Evolutionary conservation across 2,797 vertebrate genomes (phyloP), one percentile per base, ranked within the genome.

Genomic region (Masticophis lateralis): DNA sequence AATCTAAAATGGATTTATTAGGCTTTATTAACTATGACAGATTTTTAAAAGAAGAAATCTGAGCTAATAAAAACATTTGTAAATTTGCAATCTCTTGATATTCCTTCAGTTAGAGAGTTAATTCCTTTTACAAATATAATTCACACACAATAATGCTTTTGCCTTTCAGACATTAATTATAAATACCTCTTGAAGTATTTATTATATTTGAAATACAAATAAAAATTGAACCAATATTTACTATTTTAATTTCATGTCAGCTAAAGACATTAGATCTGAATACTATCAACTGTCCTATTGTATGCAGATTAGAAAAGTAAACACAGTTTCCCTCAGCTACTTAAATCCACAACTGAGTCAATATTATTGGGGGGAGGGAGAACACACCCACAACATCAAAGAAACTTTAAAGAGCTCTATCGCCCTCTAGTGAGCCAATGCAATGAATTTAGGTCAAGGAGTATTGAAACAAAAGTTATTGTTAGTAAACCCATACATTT

Each of bases 401-500:
- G 90, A 91, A 55, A 18, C 92, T 90, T 93, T 66, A 96, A 97
- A 98, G 97, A 94, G 55, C 96, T 95, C 95, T 97, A 96, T 95
- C 98, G 98, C 98, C 98, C 97, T 94, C 98, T 98, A 96, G 96
- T 86, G 98, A 96, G 57, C 1, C 32, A 93, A 87, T 11, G 51
- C 32, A 89, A 12, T 90, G 94, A 43, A 86, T 61, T 91, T 28
- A 43, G 11, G 27, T 59, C 88, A 92, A 2, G 28, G 10, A 0
- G 63, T 94, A 91, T 69, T 66, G 18, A 93, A 20, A 53, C 88
- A 61, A 37, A 60, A 55, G 16, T 22, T n/a, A 74, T 32, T 27
- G 32, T 88, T 56, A 56, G 9, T 43, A 69, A 92, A 61, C 27
- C 4, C 37, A 51, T 22, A 55, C 55, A 7, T 87, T 59, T 89